Base-by-base conservation (phyloP, 2,113 vertebrate species). In the Anoplopoma fimbria region DNA sequence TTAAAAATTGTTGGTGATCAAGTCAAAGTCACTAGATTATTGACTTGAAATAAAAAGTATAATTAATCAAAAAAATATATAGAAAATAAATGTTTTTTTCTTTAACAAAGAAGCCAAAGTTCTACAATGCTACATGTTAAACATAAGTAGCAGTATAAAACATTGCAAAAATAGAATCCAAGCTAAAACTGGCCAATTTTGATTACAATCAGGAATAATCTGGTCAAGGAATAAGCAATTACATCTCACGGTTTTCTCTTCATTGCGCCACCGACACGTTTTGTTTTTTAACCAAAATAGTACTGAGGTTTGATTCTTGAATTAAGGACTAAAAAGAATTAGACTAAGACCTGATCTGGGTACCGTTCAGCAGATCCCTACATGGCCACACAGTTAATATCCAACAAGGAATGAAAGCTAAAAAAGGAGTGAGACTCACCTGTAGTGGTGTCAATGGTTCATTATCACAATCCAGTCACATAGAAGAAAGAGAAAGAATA, bases 351-450 rank as follows among this genome's bases (percentile, higher is more conserved):
- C 15, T 53, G 19, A 69, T 49, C 1, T 33, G n/a, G 23, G 36
- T 4, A n/a, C 17, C 47, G 27, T 36, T 47, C 38, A 64, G n/a
- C 38, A 25, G 62, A 73, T 27, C 29, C 40, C 21, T 21, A 9
- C 38, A 47, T 3, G 6, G 49, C 8, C 21, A 57, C 1, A 57
- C 12, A 51, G 33, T 31, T 63, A 36, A 45, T 47, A n/a, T 55
- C 49, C 4, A 61, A 3, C 9, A 31, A 15, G 15, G 5, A 75
- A 40, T 49, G 47, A 64, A 55, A 57, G 65, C 25, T 3, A 33
- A 38, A 38, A 38, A 21, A 10, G 49, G 3, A 77, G 29, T 0
- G 45, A 3, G 27, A 31, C 91, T 86, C 61, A 92, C 83, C 87
- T 89, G 76, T 42, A 23, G 49, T 42, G n/a, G 14, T 67, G 71